Conservation (phyloP, 2,888 invertebrate species). For the Leucoptera coffeella region DNA sequence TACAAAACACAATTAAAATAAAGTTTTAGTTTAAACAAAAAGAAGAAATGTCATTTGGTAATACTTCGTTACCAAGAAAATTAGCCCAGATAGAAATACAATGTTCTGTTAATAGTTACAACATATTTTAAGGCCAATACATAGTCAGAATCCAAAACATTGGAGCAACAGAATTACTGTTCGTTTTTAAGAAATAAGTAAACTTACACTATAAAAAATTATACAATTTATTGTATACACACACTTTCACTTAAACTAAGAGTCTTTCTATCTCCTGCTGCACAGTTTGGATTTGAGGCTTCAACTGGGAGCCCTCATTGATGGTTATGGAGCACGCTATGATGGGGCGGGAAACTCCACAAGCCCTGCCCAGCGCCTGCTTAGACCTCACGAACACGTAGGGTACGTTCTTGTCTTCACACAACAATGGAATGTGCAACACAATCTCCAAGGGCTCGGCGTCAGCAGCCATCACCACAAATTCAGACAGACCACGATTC, state of each 20-base stretch:
- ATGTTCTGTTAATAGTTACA: too few species aligned
- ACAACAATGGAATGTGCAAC: conserved; percentile 91
- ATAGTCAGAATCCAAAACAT: too few species aligned
- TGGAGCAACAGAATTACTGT: too few species aligned
- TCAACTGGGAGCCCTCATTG: conserved; percentile 95
- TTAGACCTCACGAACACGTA: conserved; percentile 96
- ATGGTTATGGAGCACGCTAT: conserved; percentile 93
- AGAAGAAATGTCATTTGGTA: too few species aligned
- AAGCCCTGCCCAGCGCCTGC: conserved; percentile 93
- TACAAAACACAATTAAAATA: too few species aligned
- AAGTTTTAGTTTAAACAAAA: too few species aligned
- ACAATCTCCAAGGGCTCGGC: conserved; percentile 96
- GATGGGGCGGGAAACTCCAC: conserved; percentile 95
- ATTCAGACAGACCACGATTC: conserved; percentile 92
- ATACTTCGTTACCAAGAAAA: too few species aligned
- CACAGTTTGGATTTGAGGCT: conserved; percentile 86
- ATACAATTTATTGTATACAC: conserved; percentile 5
- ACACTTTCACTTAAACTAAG: conserved; percentile 77
- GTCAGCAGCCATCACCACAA: conserved; percentile 98
- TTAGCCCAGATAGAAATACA: too few species aligned
- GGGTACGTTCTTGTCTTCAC: conserved; percentile 98
- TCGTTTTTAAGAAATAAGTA: too few species aligned
- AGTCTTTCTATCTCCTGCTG: conserved; percentile 96
- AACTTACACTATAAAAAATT: conserved; percentile 12
- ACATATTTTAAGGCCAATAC: too few species aligned